Evolutionary conservation across 2,797 vertebrate genomes (phyloP).

Genomic region (Loriculus beryllinus): DNA sequence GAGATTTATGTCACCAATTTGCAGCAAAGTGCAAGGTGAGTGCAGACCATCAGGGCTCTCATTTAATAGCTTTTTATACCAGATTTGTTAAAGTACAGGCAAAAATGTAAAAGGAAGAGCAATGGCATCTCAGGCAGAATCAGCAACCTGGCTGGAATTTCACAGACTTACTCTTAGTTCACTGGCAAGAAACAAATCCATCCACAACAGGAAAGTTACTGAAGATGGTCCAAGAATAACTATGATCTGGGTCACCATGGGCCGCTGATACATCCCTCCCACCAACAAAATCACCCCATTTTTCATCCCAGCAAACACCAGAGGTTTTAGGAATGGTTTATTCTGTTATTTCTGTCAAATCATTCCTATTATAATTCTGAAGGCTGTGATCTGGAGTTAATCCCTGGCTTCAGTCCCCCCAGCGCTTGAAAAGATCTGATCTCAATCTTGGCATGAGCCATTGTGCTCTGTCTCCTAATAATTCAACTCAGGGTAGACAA

Average conservation of each 20-base stretch:
- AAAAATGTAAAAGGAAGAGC: not conserved
- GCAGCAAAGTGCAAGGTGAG: not conserved
- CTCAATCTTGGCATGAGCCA: not conserved
- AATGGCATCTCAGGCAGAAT: not conserved
- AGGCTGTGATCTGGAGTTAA: not conserved
- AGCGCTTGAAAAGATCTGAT: not conserved
- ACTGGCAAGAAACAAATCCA: not conserved
- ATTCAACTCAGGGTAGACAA: not conserved
- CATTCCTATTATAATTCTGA: not conserved
- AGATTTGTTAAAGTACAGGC: not conserved
- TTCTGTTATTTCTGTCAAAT: not conserved
- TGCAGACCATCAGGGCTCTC: not conserved
- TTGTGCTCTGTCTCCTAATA: constrained; percentile 14
- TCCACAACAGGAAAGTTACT: not conserved
- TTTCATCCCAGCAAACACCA: not conserved
- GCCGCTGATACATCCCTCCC: not conserved
- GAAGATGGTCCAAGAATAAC: not conserved
- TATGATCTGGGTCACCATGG: not conserved
- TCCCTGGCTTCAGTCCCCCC: not conserved
- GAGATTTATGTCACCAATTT: not conserved
- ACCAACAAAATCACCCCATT: not conserved
- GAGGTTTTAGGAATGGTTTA: not conserved
- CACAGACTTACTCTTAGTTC: not conserved
- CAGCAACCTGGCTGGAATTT: not conserved
- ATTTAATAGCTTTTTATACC: not conserved